Conservation (phyloP, 1,140 invertebrate genomes). For the Lysiphlebus fabarum region DNA sequence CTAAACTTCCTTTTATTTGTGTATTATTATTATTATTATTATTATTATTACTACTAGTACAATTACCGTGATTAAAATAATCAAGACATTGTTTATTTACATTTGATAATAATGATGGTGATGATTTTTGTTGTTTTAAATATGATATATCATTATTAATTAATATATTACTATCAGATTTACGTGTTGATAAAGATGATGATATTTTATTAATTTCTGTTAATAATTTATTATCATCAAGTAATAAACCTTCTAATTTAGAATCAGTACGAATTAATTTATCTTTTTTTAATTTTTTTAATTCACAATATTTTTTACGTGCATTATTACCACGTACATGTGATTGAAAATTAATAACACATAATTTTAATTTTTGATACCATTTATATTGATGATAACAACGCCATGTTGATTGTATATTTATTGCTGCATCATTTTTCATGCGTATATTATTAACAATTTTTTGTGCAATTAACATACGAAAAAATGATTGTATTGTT, state of each 20-base stretch:
- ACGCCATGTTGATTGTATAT: conserved; percentile 76
- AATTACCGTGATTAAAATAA: no score
- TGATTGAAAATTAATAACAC: conserved; percentile 70
- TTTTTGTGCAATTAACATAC: conserved; percentile 61
- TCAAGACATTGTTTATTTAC: no score
- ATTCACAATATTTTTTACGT: conserved; percentile 54
- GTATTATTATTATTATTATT: conserved; percentile 40
- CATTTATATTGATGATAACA: conserved; percentile 64
- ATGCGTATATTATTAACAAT: conserved; percentile 44
- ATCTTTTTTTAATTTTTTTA: conserved; percentile 41
- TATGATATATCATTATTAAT: conserved; percentile 52
- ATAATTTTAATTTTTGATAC: conserved; percentile 63
- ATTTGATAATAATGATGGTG: no score
- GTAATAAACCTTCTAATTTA: conserved; percentile 46
- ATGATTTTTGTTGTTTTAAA: conserved; percentile 40
- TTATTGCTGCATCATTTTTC: conserved; percentile 63
- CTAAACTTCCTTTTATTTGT: conserved; percentile 57
- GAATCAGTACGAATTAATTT: conserved; percentile 19
- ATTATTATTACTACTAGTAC: no score
- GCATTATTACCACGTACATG: conserved; percentile 63
- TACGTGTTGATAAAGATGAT: conserved; percentile 8
- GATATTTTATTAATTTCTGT: conserved; percentile 29
- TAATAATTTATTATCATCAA: conserved; percentile 36
- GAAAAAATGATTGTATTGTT: conserved; percentile 74
- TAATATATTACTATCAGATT: conserved; percentile 40